phyloP scores from a whole-genome alignment of 1,140 invertebrate species.

The Metaphire vulgaris region DNA sequence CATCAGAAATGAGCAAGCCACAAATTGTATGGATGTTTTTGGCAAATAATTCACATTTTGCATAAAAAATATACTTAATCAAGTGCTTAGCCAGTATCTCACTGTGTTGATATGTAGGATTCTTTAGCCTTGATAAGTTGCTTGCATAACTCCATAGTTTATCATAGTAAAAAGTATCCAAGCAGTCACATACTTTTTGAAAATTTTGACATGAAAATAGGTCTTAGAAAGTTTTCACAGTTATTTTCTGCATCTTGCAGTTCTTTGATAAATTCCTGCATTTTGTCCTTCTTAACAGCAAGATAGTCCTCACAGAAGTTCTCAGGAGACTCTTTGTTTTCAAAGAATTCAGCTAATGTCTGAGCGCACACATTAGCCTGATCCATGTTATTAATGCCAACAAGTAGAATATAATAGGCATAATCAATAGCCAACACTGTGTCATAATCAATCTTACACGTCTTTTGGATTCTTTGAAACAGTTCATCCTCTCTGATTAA shows the following conservation, averaged over 20 bases:
- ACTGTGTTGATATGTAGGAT: background rate
- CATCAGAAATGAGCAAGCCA: background rate
- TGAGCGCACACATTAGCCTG: no score
- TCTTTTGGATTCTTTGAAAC: background rate
- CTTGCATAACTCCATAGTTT: background rate
- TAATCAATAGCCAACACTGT: background rate
- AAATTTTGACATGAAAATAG: background rate
- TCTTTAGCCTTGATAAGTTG: background rate
- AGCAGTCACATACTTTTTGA: background rate
- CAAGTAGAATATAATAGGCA: background rate
- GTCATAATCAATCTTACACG: background rate
- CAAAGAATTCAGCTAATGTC: no score
- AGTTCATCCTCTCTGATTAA: background rate
- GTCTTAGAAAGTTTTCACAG: background rate
- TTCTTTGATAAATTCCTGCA: background rate
- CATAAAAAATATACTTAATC: background rate
- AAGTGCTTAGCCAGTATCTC: background rate
- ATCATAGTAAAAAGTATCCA: background rate
- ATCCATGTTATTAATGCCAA: no score
- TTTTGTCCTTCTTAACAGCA: background rate
- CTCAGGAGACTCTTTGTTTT: no score
- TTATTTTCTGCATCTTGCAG: background rate
- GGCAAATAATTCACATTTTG: background rate
- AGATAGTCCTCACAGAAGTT: no score
- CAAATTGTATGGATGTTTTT: background rate